Evolutionary conservation across 2,797 vertebrate species (phyloP), one percentile per base, ranked within the genome.

Genomic region (Poliocrania exsul): DNA sequence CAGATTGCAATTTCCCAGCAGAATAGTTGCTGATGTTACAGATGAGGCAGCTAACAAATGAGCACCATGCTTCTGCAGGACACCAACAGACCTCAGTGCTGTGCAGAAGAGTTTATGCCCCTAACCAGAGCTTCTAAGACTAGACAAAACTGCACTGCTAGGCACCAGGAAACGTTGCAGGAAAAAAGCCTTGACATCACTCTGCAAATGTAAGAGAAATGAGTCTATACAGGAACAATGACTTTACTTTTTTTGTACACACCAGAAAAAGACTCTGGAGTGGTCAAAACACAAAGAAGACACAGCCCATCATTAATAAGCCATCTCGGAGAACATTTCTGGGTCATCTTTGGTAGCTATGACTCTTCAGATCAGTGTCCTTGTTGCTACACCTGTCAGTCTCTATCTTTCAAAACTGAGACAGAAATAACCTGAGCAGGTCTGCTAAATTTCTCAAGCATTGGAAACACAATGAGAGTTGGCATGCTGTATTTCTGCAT

Each of bases 351-450:
- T 65, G 46, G 40, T 51, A 86, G 49, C 13, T 67, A 3, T 4
- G 44, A 42, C 73, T 69, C n/a, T 84, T 28, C 54, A 90, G 28
- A 66, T 86, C 54, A 54, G 14, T 8, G 10, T 69, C 58, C 71
- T 16, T 47, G 16, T 23, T 80, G 51, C 81, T 51, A 77, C 9
- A 75, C 29, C 44, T 79, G 82, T 58, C 94, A 62, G 73, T 86
- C 70, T 66, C 26, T 58, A 19, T 88, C 70, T 71, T 86, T 44
- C 38, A 81, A 74, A 92, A 88, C 2, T 1, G 20, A 80, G 51
- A 56, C 16, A 86, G 40, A 90, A 94, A 86, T 91, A 95, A 91
- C 61, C 47, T 69, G 18, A 65, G 23, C 51, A 90, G 31, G n/a
- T 42, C 47, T 80, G 14, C 26, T 65, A 47, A 38, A 50, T 83